Conservation (phyloP, 2,113 vertebrate species). For the Genyomyrus donnyi region DNA sequence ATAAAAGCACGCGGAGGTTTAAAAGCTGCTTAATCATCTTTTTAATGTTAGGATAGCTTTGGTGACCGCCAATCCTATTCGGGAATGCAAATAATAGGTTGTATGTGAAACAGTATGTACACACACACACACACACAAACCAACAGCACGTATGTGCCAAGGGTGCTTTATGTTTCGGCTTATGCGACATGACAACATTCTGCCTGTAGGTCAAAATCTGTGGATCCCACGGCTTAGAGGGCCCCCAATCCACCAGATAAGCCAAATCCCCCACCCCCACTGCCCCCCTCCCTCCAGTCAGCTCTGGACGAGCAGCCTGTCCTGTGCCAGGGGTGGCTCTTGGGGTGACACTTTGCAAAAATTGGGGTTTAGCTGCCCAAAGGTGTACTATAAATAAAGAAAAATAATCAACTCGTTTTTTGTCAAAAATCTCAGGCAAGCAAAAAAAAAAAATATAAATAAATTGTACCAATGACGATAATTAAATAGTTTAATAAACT, state of each 20-base stretch:
- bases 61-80: background rate
- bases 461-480: background rate
- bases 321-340: background rate
- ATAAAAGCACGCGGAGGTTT: background rate
- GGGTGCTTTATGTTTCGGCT: background rate
- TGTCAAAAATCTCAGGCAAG: background rate
- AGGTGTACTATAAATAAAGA: background rate
- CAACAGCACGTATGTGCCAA: background rate
- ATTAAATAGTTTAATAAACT: background rate
- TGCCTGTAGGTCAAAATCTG: background rate
- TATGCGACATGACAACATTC: background rate
- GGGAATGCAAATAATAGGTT: background rate
- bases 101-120: background rate
- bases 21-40: background rate
- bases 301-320: background rate
- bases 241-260: background rate
- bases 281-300: background rate
- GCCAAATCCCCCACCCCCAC: background rate
- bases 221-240: background rate
- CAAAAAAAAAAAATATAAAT: background rate
- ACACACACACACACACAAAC: background rate
- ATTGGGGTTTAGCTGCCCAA: background rate
- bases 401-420: background rate
- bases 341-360: background rate
- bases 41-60: background rate